Conservation (phyloP, 2,888 invertebrate species). For the Mesopsocus fuscifrons region DNA sequence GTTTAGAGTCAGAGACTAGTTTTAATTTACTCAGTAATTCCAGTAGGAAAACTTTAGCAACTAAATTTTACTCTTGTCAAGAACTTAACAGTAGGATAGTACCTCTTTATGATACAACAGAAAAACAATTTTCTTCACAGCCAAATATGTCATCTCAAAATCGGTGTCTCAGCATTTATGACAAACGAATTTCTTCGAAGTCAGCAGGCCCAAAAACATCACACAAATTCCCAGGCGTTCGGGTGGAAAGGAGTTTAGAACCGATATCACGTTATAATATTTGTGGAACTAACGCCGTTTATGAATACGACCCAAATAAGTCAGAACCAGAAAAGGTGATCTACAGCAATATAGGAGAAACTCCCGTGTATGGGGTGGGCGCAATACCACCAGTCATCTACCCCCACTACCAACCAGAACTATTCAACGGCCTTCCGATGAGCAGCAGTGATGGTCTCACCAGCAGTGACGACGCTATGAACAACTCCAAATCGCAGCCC, state of each 20-base stretch:
- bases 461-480: background rate
- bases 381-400: background rate
- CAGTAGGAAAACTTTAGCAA: background rate
- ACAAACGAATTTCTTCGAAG: background rate
- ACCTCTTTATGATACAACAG: background rate
- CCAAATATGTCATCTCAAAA: background rate
- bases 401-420: background rate
- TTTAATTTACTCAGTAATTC: too few species aligned
- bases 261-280: conserved; percentile 1
- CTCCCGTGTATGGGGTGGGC: background rate
- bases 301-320: conserved; percentile 7
- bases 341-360: background rate
- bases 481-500: background rate
- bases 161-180: background rate
- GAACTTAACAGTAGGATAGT: background rate
- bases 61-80: background rate
- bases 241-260: background rate
- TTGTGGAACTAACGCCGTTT: background rate
- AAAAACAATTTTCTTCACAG: background rate
- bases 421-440: conserved; percentile 5
- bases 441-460: background rate
- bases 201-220: background rate
- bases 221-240: background rate
- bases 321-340: background rate
- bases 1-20: conserved; percentile 3